Evolutionary conservation across 2,113 vertebrate genomes (phyloP).

Genomic region (Rattus norvegicus): GRCr8 NC_086024.1:118785501-118786000

Average conservation of each 20-base stretch:
- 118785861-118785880: background rate
- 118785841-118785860: background rate
- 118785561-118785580: too few relatives aligned
- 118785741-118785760: background rate
- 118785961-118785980: background rate
- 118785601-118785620: too few relatives aligned
- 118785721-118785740: too few relatives aligned
- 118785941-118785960: background rate
- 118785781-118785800: background rate
- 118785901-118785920: rapidly evolving
- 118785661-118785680: too few relatives aligned
- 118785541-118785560: too few relatives aligned
- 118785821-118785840: background rate
- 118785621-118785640: too few relatives aligned
- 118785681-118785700: too few relatives aligned
- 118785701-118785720: too few relatives aligned
- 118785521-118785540: too few relatives aligned
- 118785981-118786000: background rate
- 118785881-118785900: background rate
- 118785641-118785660: too few relatives aligned
- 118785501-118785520: too few relatives aligned
- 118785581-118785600: too few relatives aligned
- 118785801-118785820: background rate
- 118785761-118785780: background rate
- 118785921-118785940: background rate